Percentiles rank a stretch among this genome's conserved stretches.
phyloP scores from a whole-genome alignment of 2,113 vertebrate species.

The Sinocyclocheilus rhinocerous region DNA sequence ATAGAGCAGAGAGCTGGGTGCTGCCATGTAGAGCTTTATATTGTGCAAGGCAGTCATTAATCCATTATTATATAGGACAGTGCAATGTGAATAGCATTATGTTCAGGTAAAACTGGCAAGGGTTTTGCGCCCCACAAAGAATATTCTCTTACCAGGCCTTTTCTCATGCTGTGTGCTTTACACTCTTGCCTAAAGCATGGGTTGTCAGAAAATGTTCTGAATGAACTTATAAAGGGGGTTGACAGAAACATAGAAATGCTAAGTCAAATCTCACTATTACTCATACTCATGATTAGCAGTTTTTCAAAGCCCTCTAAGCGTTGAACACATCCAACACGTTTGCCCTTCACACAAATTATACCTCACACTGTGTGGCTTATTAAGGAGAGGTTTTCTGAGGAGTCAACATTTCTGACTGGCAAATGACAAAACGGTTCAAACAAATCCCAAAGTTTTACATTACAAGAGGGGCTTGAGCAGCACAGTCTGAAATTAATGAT shows the following conservation, averaged over 20 bases:
- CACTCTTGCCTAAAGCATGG: not conserved
- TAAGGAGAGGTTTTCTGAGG: no score
- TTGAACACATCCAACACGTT: no score
- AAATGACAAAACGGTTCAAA: no score
- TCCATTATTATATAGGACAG: no score
- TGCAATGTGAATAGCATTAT: not conserved
- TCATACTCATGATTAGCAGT: not conserved
- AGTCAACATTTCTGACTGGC: no score
- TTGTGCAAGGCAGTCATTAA: not conserved
- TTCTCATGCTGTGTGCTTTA: not conserved
- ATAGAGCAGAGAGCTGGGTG: no score
- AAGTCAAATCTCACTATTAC: not conserved
- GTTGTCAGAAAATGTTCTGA: not conserved
- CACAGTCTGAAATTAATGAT: no score
- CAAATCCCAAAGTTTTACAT: no score
- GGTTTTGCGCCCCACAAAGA: not conserved
- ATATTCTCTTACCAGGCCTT: not conserved
- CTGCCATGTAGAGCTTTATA: not conserved
- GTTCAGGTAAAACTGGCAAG: not conserved
- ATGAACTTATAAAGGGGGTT: not conserved
- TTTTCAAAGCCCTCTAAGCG: not conserved
- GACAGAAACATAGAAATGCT: not conserved
- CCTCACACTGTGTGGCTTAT: not conserved
- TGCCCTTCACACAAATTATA: not conserved
- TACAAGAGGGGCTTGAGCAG: no score